Evolutionary conservation across 1,140 invertebrate species (phyloP), one percentile per base, ranked within the genome.

Genomic region (Asobara japonica): DNA sequence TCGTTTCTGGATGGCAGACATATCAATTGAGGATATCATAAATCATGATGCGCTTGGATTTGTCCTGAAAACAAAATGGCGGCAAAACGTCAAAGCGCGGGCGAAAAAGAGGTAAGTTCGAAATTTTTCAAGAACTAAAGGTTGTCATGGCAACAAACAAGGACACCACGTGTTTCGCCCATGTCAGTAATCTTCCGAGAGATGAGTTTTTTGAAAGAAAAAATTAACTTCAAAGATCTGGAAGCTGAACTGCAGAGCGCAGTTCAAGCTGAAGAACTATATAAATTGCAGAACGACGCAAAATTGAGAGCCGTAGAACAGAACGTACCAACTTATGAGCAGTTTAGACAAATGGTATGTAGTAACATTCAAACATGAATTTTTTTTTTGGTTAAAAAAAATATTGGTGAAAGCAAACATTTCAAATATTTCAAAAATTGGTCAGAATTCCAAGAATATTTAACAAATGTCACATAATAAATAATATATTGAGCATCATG

Each of bases 251-350:
- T 90, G 13, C 73, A 87, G 13, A 75, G 82, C 8, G 83, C 85
- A 30, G 70, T 90, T 11, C 77, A 80, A 31, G 79, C 82, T 1
- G 90, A 90, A 62, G 86, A 90, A 79, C 76, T 89, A 7, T 90
- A 91, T 70, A 84, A 87, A 80, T 76, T 91, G 65, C 86, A 88
- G 75, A 91, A 92, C 72, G 89, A 90, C 76, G 90, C 91, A 25
- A 92, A 92, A 80, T 76, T 92, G 11, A 80, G 89, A 68, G 91
- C 91, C 0, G 83, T 90, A 0, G 86, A 88, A 61, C 89, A 87
- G 73, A 84, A 87, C 30, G 87, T 90, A 66, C 83, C 85, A 7
- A 88, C 80, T 25, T 92, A 91, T 70, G 90, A 92, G 51, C 87
- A 91, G 74, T 91, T 91, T 72, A 88, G 88, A 73, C 80, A 84